Evolutionary conservation across 2,888 invertebrate genomes (phyloP), one percentile per base, ranked within the genome.

Genomic region (Hydropsyche betteni): DNA sequence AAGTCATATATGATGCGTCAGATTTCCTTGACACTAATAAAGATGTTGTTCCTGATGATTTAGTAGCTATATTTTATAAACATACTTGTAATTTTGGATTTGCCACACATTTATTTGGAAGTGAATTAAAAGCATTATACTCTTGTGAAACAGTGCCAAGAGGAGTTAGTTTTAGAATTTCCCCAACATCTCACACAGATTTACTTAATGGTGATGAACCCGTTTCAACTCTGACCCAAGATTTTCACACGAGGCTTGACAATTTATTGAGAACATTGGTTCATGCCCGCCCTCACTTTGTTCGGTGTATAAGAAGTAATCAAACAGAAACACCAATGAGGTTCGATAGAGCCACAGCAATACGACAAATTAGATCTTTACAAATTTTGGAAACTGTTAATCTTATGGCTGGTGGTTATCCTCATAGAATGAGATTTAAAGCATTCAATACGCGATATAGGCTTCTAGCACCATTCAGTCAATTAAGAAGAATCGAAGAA

Each of bases 51-150:
- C 95, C 96, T 1, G 97, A 96, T 83, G 97, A 97, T 83, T 87
- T 97, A 81, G 94, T 98, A 1, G 93, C 94, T 0, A 95, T 96
- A 2, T 98, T 98, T 85, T 94, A 96, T 85, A 94, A 94, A 82
- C 93, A 96, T 81, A 92, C 91, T 75, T 98, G 97, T 85, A 96
- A 95, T 84, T 98, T 98, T 85, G 97, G 97, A n/a, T 98, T 98
- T 84, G 97, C 96, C 0, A 96, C 96, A 16, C 97, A 98, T 84
- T 88, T 98, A n/a, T 98, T 98, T 84, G 95, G 96, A 0, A 92
- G 94, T 74, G 98, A 98, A 84, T 87, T 98, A 78, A 96, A 96
- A 87, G 92, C 93, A 1, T 85, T 94, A 12, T 93, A 92, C 81
- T 90, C 92, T 3, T 87, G 91, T 80, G 92, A 93, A 80, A 92